These are phyloP conservation scores for Pyrgus malvae DNA, from an alignment of 2,888 invertebrate genomes.

Conservation along the genomic window DNA sequence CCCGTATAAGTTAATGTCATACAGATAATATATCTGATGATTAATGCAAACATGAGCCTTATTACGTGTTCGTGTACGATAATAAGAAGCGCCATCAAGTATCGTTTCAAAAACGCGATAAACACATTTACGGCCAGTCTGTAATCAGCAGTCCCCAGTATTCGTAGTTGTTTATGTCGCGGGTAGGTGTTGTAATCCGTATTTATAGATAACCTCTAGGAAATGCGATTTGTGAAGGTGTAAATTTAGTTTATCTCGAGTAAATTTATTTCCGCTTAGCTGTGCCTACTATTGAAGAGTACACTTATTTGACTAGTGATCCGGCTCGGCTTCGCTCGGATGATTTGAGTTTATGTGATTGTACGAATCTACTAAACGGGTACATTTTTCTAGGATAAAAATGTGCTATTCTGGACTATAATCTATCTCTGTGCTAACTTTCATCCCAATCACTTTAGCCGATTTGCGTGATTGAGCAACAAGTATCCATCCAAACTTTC, in stretches of 20 bases:
- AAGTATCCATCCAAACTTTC: too few species aligned
- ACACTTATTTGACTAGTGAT: too few species aligned
- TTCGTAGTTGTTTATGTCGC: constrained; percentile 12
- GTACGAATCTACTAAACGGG: too few species aligned
- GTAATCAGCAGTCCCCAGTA: constrained; percentile 7
- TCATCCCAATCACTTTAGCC: too few species aligned
- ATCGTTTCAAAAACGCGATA: constrained; percentile 25
- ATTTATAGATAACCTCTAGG: constrained; percentile 7
- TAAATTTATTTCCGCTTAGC: constrained; percentile 7
- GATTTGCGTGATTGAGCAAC: too few species aligned
- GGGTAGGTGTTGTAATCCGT: constrained; percentile 5
- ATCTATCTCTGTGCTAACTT: too few species aligned
- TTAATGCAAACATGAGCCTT: not conserved
- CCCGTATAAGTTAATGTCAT: not conserved
- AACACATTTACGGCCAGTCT: constrained; percentile 13
- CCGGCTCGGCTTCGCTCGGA: too few species aligned
- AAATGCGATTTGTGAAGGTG: not conserved
- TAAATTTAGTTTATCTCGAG: constrained; percentile 8
- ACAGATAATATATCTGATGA: not conserved
- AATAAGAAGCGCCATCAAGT: not conserved
- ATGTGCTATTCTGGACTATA: too few species aligned
- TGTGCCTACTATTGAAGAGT: too few species aligned
- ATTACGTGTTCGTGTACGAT: constrained; percentile 8
- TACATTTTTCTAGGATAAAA: too few species aligned
- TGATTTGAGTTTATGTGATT: too few species aligned